Evolutionary conservation across 1,140 invertebrate genomes (phyloP).

Genomic region (Drosophila trapezifrons): DNA sequence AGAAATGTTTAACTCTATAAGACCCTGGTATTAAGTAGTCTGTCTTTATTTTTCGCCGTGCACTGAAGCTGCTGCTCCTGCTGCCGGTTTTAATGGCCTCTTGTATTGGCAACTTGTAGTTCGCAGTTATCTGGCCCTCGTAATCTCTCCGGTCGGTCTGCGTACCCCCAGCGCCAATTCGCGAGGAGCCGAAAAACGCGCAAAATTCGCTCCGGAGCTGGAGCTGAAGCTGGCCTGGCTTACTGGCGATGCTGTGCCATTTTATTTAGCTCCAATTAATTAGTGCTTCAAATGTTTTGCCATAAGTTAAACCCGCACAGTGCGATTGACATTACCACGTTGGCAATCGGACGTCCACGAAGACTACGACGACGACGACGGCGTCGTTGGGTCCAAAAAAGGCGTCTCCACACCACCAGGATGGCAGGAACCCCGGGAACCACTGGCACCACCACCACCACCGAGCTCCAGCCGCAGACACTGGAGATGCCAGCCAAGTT

Average conservation of each 20-base stretch:
- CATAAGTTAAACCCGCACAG: constrained; percentile 83
- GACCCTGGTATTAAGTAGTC: not conserved
- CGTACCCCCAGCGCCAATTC: constrained; percentile 72
- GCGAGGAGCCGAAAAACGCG: constrained; percentile 44
- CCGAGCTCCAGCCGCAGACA: constrained; percentile 1
- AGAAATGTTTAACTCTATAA: no score
- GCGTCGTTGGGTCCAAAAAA: constrained; percentile 42
- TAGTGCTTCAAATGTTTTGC: constrained; percentile 84
- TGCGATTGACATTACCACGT: constrained; percentile 81
- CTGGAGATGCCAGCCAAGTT: constrained; percentile 41
- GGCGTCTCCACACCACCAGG: constrained; percentile 43
- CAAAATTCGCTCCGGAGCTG: constrained; percentile 45
- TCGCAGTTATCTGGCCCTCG: constrained; percentile 81
- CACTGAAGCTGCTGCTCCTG: constrained; percentile 35
- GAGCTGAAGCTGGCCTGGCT: constrained; percentile 17
- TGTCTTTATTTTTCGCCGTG: constrained; percentile 6
- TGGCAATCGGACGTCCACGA: constrained; percentile 64
- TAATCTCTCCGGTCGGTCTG: constrained; percentile 72
- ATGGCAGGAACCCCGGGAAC: constrained; percentile 7
- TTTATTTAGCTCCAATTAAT: constrained; percentile 84
- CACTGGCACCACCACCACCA: not conserved
- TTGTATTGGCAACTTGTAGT: constrained; percentile 83
- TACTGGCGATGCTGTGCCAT: constrained; percentile 73
- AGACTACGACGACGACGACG: constrained; percentile 26
- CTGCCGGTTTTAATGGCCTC: constrained; percentile 80